Evolutionary conservation across 2,888 invertebrate genomes (phyloP).

Genomic region (Augiades crinisus): DNA sequence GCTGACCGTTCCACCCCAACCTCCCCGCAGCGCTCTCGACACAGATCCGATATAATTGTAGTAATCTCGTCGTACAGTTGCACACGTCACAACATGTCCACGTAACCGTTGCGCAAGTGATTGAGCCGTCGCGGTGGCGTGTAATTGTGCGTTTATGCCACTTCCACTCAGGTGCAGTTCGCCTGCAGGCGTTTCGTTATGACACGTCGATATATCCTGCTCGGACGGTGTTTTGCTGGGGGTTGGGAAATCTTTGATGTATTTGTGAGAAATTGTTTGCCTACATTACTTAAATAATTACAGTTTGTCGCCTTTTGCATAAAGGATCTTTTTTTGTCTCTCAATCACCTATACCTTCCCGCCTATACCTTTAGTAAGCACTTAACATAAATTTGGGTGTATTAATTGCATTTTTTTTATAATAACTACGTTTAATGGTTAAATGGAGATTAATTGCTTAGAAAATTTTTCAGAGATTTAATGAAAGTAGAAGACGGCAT

Average conservation of each 20-base stretch:
- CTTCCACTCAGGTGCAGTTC: constrained; percentile 3
- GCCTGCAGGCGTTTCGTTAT: not conserved
- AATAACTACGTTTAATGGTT: no score
- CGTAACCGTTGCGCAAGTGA: constrained; percentile 63
- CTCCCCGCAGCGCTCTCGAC: constrained; percentile 5
- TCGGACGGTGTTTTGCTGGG: not conserved
- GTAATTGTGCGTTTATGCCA: constrained; percentile 55
- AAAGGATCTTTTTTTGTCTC: no score
- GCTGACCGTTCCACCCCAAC: constrained; percentile 1
- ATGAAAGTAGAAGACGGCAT: constrained; percentile 89
- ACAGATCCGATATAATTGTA: constrained; percentile 59
- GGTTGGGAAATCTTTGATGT: no score
- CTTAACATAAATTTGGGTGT: no score
- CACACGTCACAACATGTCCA: constrained; percentile 75
- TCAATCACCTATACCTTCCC: no score
- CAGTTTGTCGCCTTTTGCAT: no score
- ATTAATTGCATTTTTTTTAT: no score
- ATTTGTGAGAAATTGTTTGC: no score
- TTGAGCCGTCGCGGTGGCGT: constrained; percentile 71
- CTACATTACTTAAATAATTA: no score
- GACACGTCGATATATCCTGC: not conserved
- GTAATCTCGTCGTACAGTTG: constrained; percentile 59
- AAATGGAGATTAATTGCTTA: no score
- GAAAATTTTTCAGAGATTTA: constrained; percentile 81
- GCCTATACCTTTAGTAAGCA: no score